A percentile compares a stretch with the other conserved stretches of the same genome.
phyloP scores from a whole-genome alignment of 2,888 invertebrate species.

The Drosophila mayaguana region DNA sequence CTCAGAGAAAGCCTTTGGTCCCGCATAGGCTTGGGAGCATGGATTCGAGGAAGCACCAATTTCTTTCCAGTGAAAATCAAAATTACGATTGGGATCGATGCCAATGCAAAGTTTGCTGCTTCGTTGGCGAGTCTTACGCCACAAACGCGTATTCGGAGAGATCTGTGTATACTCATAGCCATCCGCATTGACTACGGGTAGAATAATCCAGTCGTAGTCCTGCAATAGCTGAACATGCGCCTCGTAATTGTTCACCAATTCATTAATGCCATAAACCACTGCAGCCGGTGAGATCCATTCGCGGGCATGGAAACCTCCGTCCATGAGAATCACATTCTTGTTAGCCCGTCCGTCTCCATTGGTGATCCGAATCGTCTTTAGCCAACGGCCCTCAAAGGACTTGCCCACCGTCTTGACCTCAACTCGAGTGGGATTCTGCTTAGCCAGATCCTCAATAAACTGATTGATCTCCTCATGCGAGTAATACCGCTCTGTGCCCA shows the following conservation, averaged over 20 bases:
- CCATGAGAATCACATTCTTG: conserved; percentile 86
- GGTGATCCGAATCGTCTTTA: conserved; percentile 88
- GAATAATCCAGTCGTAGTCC: conserved; percentile 88
- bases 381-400: conserved; percentile 87
- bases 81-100: conserved; percentile 89
- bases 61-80: conserved; percentile 87
- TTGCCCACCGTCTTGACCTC: conserved; percentile 87
- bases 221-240: conserved; percentile 85
- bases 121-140: conserved; percentile 87
- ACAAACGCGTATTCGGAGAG: conserved; percentile 71
- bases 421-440: conserved; percentile 85
- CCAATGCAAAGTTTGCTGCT: conserved; percentile 82
- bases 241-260: conserved; percentile 86
- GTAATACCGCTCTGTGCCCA: conserved; percentile 71
- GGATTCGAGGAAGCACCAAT: conserved; percentile 76
- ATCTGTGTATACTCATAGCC: conserved; percentile 88
- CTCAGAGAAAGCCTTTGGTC: conserved; percentile 87
- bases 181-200: conserved; percentile 89
- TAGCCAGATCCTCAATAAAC: conserved; percentile 85
- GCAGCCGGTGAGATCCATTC: conserved; percentile 88
- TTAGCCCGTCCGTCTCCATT: conserved; percentile 82
- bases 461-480: conserved; percentile 85
- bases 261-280: conserved; percentile 86
- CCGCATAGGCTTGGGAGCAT: conserved; percentile 87
- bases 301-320: conserved; percentile 88